A percentile compares a stretch with the other conserved stretches of the same genome.
phyloP scores from a whole-genome alignment of 2,797 vertebrate species.

The Aselliscus stoliczkanus region DNA sequence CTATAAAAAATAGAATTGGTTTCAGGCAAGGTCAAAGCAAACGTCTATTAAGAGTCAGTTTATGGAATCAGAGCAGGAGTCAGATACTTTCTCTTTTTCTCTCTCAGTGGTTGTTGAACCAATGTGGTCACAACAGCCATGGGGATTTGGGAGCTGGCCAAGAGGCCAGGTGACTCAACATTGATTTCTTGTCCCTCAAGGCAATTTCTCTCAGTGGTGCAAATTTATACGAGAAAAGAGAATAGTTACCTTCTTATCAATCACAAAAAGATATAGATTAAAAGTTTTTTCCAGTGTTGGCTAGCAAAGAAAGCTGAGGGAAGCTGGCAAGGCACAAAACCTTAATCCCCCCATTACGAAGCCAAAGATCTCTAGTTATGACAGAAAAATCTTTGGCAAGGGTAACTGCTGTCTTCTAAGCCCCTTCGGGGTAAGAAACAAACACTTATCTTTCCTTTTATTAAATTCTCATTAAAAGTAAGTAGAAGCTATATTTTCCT shows the following conservation, averaged over 20 bases:
- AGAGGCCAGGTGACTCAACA: conserved; percentile 42
- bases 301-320: conserved; percentile 9
- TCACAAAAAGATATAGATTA: neutral
- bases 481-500: neutral
- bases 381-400: neutral
- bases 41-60: neutral
- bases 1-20: neutral
- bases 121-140: neutral
- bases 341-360: neutral
- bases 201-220: neutral
- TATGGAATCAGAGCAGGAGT: neutral
- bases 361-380: neutral
- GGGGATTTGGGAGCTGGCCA: neutral
- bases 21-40: conserved; percentile 5
- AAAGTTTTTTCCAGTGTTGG: neutral
- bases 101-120: neutral
- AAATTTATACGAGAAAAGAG: neutral
- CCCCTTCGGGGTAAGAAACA: neutral
- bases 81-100: neutral
- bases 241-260: neutral
- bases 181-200: neutral
- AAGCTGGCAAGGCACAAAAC: neutral
- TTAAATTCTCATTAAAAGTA: neutral
- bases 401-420: neutral
- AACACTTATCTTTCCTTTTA: neutral